Base-by-base conservation (phyloP, 2,797 vertebrate species). In the Sandelia bainsii region DNA sequence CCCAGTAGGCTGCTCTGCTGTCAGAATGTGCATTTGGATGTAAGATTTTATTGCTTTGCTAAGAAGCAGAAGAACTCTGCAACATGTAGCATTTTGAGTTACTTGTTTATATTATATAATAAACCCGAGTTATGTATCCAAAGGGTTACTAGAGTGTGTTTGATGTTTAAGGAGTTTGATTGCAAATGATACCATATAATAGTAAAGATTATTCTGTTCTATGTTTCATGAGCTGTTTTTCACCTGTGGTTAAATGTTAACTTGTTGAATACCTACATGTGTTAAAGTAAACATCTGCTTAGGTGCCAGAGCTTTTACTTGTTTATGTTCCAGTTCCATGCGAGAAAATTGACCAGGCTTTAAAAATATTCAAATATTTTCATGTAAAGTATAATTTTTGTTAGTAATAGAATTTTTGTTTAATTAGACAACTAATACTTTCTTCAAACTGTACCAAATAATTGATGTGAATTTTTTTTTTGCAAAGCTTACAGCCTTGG, bases 11-110 rank as follows among this genome's bases (percentile, higher is more conserved):
- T 57, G 45, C 58, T 74, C 51, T 48, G 46, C 42, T 64, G 69
- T 69, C 54, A 84, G 20, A 69, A 23, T 48, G 3, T 58, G 42
- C 57, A 29, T 19, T 65, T 50, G 19, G 50, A 54, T 73, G 20
- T 66, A 75, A 75, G 48, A 34, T 62, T 48, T 53, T 17, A 29
- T 45, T 51, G 48, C 54, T 71, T 62, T 53, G 16, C 20, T 23
- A n/a, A 64, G 39, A 57, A 44, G 19, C 48, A 60, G 19, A 57
- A 69, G 6, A 62, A 2, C 11, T 1, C 13, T 42, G 71, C n/a
- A 67, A 46, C 19, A 20, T 20, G 19, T 3, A 10, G 45, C 34
- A 37, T 65, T 22, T 69, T 32, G 6, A 45, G 2, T 69, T 5
- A 50, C 13, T 50, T 42, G 8, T 61, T 57, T 62, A 14, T 62